Evolutionary conservation across 2,888 invertebrate genomes (phyloP), one percentile per base, ranked within the genome.

Genomic region (Sturmia bella): DNA sequence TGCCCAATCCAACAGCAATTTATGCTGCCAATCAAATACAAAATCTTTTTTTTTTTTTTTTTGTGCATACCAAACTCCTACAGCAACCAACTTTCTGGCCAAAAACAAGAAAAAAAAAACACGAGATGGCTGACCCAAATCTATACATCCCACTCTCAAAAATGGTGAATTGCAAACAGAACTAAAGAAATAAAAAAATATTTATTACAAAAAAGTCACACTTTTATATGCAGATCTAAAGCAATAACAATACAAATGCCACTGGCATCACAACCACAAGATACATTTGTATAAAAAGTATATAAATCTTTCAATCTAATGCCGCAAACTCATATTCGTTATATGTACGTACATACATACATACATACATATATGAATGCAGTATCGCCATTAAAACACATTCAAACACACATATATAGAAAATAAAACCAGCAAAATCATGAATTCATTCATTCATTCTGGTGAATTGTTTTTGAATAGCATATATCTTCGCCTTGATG

Each of bases 111-210:
- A 50, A 15, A 77, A 73, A 82, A 74, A 48, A 50, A 15, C 73
- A 72, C 77, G 64, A 48, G 74, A 74, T 57, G 69, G 73, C 59
- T 81, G 82, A 78, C 69, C 77, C 57, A 82, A 78, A 82, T 78
- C 57, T 43, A 27, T 74, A 77, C 77, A 59, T 45, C 41, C 77
- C 69, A 63, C 41, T 69, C 69, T 57, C 73, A 64, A 69, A 73
- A 82, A 75, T 66, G 68, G 52, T 70, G 48, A 68, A 68, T 78
- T 70, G 50, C 41, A 17, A 74, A 50, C 27, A 48, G 52, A 17
- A 52, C 56, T 52, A 37, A 6, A 66, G 4, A n/a, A 7, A 15
- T 15, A 37, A 17, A 21, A n/a, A 27, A 21, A 61, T 2, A 21
- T 15, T 63, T 37, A 12, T 59, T 19, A 17, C 11, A 24, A 64